Evolutionary conservation across 2,797 vertebrate genomes (phyloP).

Genomic region (Synaphobranchus kaupii): DNA sequence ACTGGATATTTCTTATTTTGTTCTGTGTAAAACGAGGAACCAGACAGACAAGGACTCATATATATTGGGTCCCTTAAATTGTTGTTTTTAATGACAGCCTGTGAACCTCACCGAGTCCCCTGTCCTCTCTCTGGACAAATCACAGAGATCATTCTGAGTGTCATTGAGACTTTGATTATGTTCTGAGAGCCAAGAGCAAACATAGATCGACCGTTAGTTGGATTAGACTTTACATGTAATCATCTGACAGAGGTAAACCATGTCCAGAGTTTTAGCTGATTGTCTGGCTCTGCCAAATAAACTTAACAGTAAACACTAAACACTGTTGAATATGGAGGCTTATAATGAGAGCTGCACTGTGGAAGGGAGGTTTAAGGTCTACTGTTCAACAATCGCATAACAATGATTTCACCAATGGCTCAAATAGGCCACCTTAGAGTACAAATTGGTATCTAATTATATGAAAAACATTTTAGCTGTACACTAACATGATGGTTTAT

Average conservation of each 20-base stretch:
- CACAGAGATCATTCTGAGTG: neutral
- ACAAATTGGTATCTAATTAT: neutral
- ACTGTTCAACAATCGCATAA: neutral
- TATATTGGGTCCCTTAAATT: neutral
- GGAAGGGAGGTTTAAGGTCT: neutral
- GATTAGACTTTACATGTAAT: slow-evolving; percentile 1
- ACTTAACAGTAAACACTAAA: neutral
- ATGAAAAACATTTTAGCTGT: neutral
- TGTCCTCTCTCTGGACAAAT: neutral
- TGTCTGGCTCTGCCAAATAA: neutral
- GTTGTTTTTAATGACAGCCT: neutral
- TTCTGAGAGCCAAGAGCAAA: neutral
- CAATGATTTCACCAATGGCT: neutral
- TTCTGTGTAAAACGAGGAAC: neutral
- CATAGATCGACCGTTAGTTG: neutral
- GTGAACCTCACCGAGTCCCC: neutral
- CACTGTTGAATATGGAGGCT: neutral
- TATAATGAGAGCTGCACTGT: neutral
- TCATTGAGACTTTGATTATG: neutral
- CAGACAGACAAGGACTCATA: neutral
- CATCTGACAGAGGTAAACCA: neutral
- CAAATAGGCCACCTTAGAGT: neutral
- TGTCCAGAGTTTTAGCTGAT: neutral
- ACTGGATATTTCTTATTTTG: neutral
- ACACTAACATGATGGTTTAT: neutral